Evolutionary conservation across 2,797 vertebrate genomes (phyloP).

Genomic region (Thalassophryne amazonica): DNA sequence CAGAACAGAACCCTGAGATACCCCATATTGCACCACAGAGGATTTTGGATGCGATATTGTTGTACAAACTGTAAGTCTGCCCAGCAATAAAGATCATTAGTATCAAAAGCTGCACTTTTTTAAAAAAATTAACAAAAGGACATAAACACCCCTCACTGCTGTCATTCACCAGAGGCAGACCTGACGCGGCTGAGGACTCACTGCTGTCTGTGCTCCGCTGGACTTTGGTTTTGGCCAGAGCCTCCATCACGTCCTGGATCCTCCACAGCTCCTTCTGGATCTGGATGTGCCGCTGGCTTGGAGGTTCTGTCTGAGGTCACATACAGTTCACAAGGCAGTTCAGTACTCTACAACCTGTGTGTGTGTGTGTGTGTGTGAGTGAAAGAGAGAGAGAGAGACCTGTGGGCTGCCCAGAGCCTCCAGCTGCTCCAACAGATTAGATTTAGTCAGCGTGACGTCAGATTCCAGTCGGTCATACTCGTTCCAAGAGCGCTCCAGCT

Average conservation of each 20-base stretch:
- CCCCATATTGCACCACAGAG: no score
- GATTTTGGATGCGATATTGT: no score
- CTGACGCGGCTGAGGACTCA: slow-evolving; percentile 50
- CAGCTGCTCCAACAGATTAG: slow-evolving; percentile 88
- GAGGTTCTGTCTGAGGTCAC: slow-evolving; percentile 85
- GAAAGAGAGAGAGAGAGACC: no score
- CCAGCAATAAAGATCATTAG: no score
- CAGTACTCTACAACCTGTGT: neutral
- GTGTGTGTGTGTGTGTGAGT: neutral
- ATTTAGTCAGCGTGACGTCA: slow-evolving; percentile 86
- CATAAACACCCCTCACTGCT: no score
- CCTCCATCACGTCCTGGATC: slow-evolving; percentile 97
- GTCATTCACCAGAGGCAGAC: no score
- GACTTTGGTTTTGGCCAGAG: slow-evolving; percentile 89
- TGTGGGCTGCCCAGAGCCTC: slow-evolving; percentile 84
- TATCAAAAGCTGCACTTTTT: no score
- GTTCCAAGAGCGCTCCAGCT: slow-evolving; percentile 89
- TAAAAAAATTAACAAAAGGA: no score
- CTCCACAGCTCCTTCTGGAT: slow-evolving; percentile 98
- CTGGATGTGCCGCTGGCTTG: slow-evolving; percentile 91
- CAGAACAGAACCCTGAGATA: no score
- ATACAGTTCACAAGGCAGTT: slow-evolving; percentile 5
- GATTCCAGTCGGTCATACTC: slow-evolving; percentile 89
- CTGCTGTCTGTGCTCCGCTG: slow-evolving; percentile 79
- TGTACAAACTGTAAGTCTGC: no score